Evolutionary conservation across 2,888 invertebrate species (phyloP).

Genomic region (Drosophila stalkeri): DNA sequence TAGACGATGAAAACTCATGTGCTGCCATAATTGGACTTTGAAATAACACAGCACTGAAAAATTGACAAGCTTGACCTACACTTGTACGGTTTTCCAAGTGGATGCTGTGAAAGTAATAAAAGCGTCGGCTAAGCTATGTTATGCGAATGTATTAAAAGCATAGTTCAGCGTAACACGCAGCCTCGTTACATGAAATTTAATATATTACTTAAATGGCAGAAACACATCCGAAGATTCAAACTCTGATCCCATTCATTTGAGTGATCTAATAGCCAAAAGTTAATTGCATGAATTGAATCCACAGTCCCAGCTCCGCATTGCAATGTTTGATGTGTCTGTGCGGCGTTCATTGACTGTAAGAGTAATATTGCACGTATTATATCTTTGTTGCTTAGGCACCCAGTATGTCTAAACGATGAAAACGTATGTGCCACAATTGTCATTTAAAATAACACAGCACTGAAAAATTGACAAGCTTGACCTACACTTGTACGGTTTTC

Average conservation of each 20-base stretch:
- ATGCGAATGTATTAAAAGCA: conserved; percentile 73
- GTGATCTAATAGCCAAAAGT: background rate
- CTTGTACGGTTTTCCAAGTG: conserved; percentile 51
- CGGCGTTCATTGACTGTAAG: conserved; percentile 82
- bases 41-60: conserved; percentile 63
- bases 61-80: conserved; percentile 37
- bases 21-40: conserved; percentile 49
- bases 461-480: conserved; percentile 58
- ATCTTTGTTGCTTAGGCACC: conserved; percentile 60
- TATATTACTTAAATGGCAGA: background rate
- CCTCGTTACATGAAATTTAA: conserved; percentile 76
- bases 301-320: conserved; percentile 83
- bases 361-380: conserved; percentile 68
- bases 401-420: conserved; percentile 56
- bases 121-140: conserved; percentile 85
- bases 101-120: conserved; percentile 82
- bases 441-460: conserved; percentile 47
- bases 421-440: conserved; percentile 66
- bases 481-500: conserved; percentile 52
- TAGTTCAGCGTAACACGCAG: conserved; percentile 77
- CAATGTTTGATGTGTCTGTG: conserved; percentile 68
- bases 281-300: background rate
- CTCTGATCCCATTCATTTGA: background rate
- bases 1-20: conserved; percentile 69
- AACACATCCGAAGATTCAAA: background rate